phyloP scores from a whole-genome alignment of 2,113 vertebrate species.

The Spheniscus mendiculus region DNA sequence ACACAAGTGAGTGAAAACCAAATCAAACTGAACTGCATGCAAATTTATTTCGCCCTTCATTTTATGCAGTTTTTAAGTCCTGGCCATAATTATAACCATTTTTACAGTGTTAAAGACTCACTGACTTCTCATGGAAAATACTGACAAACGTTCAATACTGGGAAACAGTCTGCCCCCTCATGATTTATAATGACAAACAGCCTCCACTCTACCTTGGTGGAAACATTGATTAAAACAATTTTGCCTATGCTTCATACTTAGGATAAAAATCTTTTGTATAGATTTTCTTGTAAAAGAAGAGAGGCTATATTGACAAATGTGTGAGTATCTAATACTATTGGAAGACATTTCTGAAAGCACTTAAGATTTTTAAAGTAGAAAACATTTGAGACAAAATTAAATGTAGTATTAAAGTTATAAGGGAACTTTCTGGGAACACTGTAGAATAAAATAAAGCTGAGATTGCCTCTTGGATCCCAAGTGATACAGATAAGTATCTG shows the following conservation, averaged over 20 bases:
- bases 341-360: neutral
- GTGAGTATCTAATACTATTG: neutral
- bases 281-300: constrained; percentile 7
- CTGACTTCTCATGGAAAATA: neutral
- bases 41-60: neutral
- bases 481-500: neutral
- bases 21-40: neutral
- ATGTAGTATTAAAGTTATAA: neutral
- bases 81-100: neutral
- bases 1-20: neutral
- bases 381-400: neutral
- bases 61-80: neutral
- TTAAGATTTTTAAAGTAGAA: neutral
- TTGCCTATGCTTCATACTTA: neutral
- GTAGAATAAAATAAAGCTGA: neutral
- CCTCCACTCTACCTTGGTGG: neutral
- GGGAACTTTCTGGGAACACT: neutral
- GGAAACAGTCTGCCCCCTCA: neutral
- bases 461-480: neutral
- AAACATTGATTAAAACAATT: constrained; percentile 1
- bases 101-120: neutral
- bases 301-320: neutral
- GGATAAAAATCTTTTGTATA: neutral
- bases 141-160: neutral
- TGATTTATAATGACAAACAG: neutral